Percentiles rank a stretch among this genome's conserved stretches.
Evolutionary conservation across 2,113 vertebrate species (phyloP).

Genomic region (Lasiurus cinereus): DNA sequence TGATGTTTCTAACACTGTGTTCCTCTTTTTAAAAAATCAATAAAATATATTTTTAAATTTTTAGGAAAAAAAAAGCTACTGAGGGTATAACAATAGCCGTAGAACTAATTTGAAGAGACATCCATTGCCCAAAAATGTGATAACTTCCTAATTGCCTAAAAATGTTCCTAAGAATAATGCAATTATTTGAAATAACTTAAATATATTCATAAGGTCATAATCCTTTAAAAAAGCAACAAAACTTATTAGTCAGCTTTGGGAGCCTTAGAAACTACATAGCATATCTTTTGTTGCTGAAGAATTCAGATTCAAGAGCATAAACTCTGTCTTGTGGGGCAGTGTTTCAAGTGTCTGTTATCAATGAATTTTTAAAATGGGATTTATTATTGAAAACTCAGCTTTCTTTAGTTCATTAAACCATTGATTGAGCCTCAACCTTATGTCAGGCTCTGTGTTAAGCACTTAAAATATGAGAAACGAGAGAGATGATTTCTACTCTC

Average conservation of each 20-base stretch:
- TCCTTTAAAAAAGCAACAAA: neutral
- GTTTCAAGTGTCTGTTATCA: neutral
- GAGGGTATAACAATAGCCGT: neutral
- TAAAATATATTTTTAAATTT: too few relatives aligned
- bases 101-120: neutral
- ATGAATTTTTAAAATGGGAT: neutral
- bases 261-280: neutral
- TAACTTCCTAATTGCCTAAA: neutral
- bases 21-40: too few relatives aligned
- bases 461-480: neutral
- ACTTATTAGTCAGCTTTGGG: neutral
- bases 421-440: neutral
- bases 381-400: neutral
- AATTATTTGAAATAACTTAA: constrained; percentile 36
- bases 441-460: neutral
- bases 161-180: neutral
- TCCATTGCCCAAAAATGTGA: neutral
- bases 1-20: too few relatives aligned
- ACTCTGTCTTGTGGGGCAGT: neutral
- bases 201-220: neutral
- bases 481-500: neutral
- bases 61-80: neutral
- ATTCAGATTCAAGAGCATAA: neutral
- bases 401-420: neutral
- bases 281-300: neutral